phyloP scores from a whole-genome alignment of 2,113 vertebrate genomes.

The Panthera uncia region DNA sequence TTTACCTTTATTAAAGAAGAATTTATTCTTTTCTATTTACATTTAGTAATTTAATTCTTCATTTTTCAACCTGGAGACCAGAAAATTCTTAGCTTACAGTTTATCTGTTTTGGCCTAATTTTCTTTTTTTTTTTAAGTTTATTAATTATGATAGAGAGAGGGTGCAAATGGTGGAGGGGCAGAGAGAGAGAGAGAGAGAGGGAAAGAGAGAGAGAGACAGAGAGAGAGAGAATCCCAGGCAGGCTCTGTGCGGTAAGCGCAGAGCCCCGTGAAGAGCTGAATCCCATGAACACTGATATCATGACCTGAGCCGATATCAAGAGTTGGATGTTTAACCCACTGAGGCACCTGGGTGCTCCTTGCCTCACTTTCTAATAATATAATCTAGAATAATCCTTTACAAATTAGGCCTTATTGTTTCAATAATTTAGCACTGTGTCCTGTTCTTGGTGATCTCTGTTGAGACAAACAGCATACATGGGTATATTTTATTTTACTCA shows the following conservation, averaged over 20 bases:
- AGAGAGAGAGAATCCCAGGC: too few relatives aligned
- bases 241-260: too few relatives aligned
- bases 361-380: background rate
- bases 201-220: too few relatives aligned
- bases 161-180: too few relatives aligned
- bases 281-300: too few relatives aligned
- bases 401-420: background rate
- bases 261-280: too few relatives aligned
- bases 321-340: too few relatives aligned
- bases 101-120: background rate
- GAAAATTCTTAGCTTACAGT: background rate
- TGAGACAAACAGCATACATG: background rate
- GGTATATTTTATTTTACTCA: background rate
- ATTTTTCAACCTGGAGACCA: background rate
- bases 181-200: too few relatives aligned
- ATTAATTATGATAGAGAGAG: too few relatives aligned
- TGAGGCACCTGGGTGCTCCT: background rate
- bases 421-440: background rate
- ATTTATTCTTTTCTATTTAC: background rate
- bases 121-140: background rate
- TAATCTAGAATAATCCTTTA: background rate
- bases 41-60: conserved; percentile 7
- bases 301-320: too few relatives aligned
- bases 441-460: background rate
- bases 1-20: background rate